Base-by-base conservation (phyloP, 1,140 invertebrate genomes). In the Oscheius sp. region DNA sequence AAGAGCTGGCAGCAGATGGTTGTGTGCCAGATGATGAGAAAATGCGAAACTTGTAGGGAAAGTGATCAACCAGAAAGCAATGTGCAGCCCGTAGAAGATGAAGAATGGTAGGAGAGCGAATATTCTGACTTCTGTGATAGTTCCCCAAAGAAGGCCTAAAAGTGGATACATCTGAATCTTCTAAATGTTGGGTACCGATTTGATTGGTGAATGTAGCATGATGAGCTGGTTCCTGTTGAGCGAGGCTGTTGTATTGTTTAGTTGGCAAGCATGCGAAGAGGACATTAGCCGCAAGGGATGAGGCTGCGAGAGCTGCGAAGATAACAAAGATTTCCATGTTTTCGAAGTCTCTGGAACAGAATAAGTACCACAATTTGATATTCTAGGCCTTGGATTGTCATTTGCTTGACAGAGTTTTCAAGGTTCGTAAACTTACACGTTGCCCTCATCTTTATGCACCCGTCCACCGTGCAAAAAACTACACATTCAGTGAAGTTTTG, bases 21-120 rank as follows among this genome's bases (percentile, higher is more conserved):
- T 55, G 23, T 55, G 49, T 7, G 49, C 7, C 23, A 55, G 23
- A 23, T 55, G 23, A 26, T 55, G 49, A 7, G 49, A 55, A 23
- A 55, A 55, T 7, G 49, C 49, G 28, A 55, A 55, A 23, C 49
- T 55, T 55, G 49, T 55, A 55, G 49, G 49, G 23, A 55, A 55
- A 4, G 49, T 26, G 4, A 55, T 55, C 7, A 55, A 26, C 49
- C 49, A 55, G 23, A 55, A 55, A 4, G 49, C 7, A 4, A 55
- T 55, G 49, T 55, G 49, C 7, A 55, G 23, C 7, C 49, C 49
- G 49, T 55, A 55, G 49, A 55, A 55, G 49, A 55, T 55, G 49
- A 55, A 55, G 49, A 55, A 55, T 7, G 49, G 49, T 23, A 55
- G 23, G 23, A 55, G 49, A 23, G 15, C 15, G 49, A 55, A 26